Conservation (phyloP, 2,888 invertebrate species). For the Ichneumoninae sp. region DNA sequence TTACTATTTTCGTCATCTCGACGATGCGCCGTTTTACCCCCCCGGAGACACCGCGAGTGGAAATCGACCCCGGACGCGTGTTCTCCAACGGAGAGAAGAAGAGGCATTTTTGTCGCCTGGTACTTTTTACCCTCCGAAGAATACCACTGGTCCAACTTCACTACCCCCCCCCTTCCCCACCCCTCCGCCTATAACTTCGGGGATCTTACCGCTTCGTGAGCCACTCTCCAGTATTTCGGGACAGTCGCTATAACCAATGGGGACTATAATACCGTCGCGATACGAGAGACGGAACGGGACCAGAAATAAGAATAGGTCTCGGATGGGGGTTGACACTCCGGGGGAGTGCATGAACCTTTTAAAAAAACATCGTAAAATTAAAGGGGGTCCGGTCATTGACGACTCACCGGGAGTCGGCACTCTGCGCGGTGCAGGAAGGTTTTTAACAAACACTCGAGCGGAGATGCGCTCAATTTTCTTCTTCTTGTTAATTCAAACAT, state of each 20-base stretch:
- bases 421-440: no score
- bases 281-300: constrained; percentile 58
- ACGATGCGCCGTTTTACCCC: constrained; percentile 53
- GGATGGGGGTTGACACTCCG: constrained; percentile 53
- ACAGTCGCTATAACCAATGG: constrained; percentile 58
- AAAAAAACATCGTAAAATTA: background rate
- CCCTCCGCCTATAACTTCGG: constrained; percentile 3
- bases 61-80: constrained; percentile 43
- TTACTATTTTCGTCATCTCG: constrained; percentile 60
- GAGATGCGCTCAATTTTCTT: no score
- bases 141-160: constrained; percentile 7
- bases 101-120: constrained; percentile 49
- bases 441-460: no score
- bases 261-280: constrained; percentile 24
- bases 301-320: constrained; percentile 56
- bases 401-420: background rate
- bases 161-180: constrained; percentile 17
- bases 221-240: constrained; percentile 48
- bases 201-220: background rate
- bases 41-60: constrained; percentile 51
- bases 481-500: background rate
- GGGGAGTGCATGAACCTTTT: constrained; percentile 33
- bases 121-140: constrained; percentile 42
- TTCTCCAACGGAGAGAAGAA: constrained; percentile 22
- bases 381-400: background rate